These are phyloP conservation scores for Mormyrus proboscirostris DNA, from an alignment of 2,797 vertebrate species.

Conservation along the genomic window DNA sequence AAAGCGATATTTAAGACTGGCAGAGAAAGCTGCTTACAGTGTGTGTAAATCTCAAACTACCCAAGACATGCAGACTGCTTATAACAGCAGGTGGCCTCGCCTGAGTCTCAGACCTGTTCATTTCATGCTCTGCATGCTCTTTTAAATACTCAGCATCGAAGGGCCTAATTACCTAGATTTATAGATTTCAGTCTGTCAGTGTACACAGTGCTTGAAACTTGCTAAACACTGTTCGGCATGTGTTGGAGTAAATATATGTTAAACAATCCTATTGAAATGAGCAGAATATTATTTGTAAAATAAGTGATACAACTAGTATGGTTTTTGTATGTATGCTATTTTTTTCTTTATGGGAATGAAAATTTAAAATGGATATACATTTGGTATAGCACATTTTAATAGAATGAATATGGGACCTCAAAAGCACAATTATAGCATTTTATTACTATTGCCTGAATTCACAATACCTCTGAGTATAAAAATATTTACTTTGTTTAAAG, in stretches of 20 bases:
- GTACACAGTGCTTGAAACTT: background rate
- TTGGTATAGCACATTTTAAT: background rate
- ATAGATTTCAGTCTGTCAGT: background rate
- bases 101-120: background rate
- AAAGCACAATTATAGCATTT: background rate
- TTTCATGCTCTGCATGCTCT: background rate
- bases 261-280: background rate
- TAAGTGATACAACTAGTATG: background rate
- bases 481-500: background rate
- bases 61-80: background rate
- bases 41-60: background rate
- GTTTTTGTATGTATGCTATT: background rate
- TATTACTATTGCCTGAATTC: background rate
- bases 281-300: background rate
- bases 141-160: background rate
- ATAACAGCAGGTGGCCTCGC: background rate
- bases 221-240: background rate
- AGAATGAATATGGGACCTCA: background rate
- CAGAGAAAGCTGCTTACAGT: background rate
- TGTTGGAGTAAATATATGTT: background rate
- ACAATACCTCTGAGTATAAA: background rate
- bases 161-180: background rate
- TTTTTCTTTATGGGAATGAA: background rate
- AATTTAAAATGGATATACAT: background rate
- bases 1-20: background rate